phyloP scores from a whole-genome alignment of 2,797 vertebrate genomes.

The Taeniopygia guttata region DNA sequence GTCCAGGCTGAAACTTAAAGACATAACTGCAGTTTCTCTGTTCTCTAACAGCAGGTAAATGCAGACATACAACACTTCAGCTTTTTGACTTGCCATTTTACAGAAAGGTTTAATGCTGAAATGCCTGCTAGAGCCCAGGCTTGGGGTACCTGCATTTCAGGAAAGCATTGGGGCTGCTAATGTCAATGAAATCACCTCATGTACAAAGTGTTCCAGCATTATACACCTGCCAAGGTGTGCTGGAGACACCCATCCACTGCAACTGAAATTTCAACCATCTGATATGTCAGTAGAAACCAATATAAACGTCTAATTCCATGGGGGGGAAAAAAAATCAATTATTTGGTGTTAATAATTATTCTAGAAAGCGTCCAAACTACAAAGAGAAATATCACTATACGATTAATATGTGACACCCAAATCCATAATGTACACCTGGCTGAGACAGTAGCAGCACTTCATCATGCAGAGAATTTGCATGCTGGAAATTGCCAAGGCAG shows the following conservation, averaged over 20 bases:
- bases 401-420: constrained; percentile 25
- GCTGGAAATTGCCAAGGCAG: background rate
- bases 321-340: background rate
- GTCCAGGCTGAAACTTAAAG: background rate
- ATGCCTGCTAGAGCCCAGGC: background rate
- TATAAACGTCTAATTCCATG: background rate
- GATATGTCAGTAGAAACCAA: background rate
- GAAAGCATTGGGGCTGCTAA: background rate
- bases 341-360: background rate
- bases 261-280: background rate
- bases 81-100: background rate
- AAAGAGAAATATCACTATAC: background rate
- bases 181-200: background rate
- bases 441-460: background rate
- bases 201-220: background rate
- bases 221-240: background rate
- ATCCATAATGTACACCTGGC: background rate
- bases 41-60: background rate
- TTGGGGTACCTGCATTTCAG: background rate
- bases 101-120: background rate
- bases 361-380: background rate
- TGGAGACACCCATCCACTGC: background rate
- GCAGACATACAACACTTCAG: background rate
- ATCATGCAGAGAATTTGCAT: constrained; percentile 41
- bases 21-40: background rate